Conservation (phyloP, 2,888 invertebrate species). For the Altica lythri region DNA sequence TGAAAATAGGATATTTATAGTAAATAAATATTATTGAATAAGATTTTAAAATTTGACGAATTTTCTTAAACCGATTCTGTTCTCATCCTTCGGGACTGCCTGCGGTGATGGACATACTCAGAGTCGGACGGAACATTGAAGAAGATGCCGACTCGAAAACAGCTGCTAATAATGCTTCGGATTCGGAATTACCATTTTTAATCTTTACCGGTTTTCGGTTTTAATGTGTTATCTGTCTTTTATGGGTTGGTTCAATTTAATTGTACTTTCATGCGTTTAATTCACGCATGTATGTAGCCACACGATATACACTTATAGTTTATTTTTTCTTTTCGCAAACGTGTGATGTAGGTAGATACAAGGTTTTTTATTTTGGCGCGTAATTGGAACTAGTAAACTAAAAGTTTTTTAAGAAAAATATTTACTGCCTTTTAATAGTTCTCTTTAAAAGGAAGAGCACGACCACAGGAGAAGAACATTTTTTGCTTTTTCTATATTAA, state of each 20-base stretch:
- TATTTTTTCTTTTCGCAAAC: not conserved
- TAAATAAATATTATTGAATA: too few species aligned
- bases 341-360: too few species aligned
- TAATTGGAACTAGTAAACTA: too few species aligned
- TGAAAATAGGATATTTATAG: too few species aligned
- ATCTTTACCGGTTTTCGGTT: conserved; percentile 26
- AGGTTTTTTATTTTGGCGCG: too few species aligned
- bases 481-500: too few species aligned
- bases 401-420: too few species aligned
- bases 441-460: too few species aligned
- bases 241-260: conserved; percentile 20
- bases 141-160: conserved; percentile 18
- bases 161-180: conserved; percentile 27
- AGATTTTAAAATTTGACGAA: too few species aligned
- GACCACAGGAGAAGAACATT: too few species aligned
- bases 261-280: conserved; percentile 11
- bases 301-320: not conserved
- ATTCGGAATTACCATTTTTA: conserved; percentile 23
- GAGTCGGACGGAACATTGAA: conserved; percentile 10
- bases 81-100: conserved; percentile 34
- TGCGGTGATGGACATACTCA: conserved; percentile 21
- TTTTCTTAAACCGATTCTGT: not conserved
- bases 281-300: conserved; percentile 10
- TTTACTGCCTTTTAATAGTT: too few species aligned
- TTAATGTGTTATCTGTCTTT: conserved; percentile 21